phyloP scores from a whole-genome alignment of 1,140 invertebrate genomes.

The Sesamia nonagrioides region DNA sequence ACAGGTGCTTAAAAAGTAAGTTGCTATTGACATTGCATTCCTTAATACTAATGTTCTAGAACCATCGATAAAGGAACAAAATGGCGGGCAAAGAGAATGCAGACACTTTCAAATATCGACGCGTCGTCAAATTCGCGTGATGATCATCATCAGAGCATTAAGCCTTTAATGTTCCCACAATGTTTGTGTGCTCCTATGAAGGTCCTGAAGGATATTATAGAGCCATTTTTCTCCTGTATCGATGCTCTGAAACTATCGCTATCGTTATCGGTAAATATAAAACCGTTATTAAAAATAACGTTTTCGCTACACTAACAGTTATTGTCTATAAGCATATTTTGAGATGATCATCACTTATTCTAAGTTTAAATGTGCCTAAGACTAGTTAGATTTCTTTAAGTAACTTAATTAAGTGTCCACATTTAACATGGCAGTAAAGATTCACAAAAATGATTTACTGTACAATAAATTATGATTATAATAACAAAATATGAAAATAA shows the following conservation, averaged over 20 bases:
- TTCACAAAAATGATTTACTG: slow-evolving; percentile 61
- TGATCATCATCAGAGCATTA: too few species aligned
- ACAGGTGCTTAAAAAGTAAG: background rate
- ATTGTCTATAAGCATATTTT: slow-evolving; percentile 41
- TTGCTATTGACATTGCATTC: slow-evolving; percentile 16
- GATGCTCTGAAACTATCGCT: background rate
- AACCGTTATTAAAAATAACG: slow-evolving; percentile 2
- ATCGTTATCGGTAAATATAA: slow-evolving; percentile 1
- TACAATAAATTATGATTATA: slow-evolving; percentile 56
- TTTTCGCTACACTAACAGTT: slow-evolving; percentile 30
- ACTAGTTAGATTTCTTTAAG: slow-evolving; percentile 57
- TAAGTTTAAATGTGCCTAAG: slow-evolving; percentile 54
- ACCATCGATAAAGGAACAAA: background rate
- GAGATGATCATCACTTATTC: slow-evolving; percentile 37
- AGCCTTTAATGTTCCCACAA: too few species aligned
- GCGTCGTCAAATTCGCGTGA: background rate
- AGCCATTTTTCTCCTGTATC: background rate
- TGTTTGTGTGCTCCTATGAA: too few species aligned
- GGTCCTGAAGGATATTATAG: too few species aligned
- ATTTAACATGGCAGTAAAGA: slow-evolving; percentile 62
- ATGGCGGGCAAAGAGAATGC: background rate
- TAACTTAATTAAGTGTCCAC: slow-evolving; percentile 37
- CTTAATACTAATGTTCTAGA: background rate
- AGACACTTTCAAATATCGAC: background rate
- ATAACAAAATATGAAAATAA: slow-evolving; percentile 52